A percentile compares a stretch with the other conserved stretches of the same genome.
phyloP scores from a whole-genome alignment of 2,888 invertebrate genomes.

The Mystacides longicornis region DNA sequence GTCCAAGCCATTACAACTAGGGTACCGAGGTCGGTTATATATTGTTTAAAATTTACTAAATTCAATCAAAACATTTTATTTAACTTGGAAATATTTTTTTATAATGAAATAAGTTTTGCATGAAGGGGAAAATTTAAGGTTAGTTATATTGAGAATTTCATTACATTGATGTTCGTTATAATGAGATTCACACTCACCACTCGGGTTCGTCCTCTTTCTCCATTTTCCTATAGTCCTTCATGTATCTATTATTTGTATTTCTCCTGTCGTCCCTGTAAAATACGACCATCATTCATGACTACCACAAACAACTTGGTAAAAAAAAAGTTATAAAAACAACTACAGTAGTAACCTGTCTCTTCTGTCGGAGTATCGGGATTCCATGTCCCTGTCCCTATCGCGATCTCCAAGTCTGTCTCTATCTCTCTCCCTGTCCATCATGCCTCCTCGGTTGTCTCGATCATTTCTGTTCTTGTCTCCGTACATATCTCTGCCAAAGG shows the following conservation, averaged over 20 bases:
- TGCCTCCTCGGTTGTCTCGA: conserved; percentile 33
- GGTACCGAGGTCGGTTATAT: no score
- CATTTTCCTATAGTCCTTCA: conserved; percentile 50
- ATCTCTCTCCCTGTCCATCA: conserved; percentile 29
- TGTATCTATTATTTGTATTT: conserved; percentile 46
- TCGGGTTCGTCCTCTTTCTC: conserved; percentile 77
- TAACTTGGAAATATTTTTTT: no score
- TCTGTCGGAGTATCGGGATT: not conserved
- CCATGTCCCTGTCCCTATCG: not conserved
- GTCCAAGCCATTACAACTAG: no score
- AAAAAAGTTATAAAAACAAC: not conserved
- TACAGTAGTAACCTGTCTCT: no score
- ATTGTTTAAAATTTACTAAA: no score
- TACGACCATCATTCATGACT: not conserved
- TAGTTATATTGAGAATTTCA: no score
- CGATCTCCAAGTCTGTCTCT: conserved; percentile 24
- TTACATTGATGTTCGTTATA: no score
- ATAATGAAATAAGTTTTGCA: no score
- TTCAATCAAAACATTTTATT: no score
- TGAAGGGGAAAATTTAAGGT: no score
- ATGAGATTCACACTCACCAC: conserved; percentile 59
- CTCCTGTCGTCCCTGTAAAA: conserved; percentile 44
- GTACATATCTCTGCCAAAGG: conserved; percentile 54
- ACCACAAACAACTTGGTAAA: not conserved
- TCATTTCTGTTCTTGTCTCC: conserved; percentile 43